Conservation (phyloP, 2,113 vertebrate species). For the Trogon surrucura region DNA sequence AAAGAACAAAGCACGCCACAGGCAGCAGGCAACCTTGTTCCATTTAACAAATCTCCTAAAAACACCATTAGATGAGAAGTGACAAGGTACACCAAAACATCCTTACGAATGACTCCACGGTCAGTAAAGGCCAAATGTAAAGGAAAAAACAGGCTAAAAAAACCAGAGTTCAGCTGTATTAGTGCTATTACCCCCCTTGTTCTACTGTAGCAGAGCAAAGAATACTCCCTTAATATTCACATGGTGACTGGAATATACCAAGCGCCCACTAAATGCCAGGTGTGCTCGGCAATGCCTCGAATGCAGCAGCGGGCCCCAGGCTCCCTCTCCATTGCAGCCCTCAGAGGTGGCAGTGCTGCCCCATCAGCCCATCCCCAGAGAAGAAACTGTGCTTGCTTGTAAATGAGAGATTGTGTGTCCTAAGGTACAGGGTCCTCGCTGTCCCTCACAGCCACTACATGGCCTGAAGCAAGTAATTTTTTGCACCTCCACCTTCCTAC, state of each 20-base stretch:
- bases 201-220: neutral
- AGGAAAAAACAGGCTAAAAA: neutral
- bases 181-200: neutral
- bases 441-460: neutral
- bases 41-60: neutral
- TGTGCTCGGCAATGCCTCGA: rapidly evolving
- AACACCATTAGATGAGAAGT: neutral
- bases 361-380: rapidly evolving
- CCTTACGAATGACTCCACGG: neutral
- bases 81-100: neutral
- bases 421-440: rapidly evolving
- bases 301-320: neutral
- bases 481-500: neutral
- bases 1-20: neutral
- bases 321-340: neutral
- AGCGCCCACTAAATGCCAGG: neutral
- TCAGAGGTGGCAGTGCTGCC: neutral
- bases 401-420: neutral
- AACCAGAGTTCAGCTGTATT: neutral
- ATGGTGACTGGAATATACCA: neutral
- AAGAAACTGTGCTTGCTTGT: rapidly evolving
- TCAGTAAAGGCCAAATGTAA: neutral
- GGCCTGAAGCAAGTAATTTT: neutral
- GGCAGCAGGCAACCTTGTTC: neutral
- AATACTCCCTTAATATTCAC: neutral